phyloP scores from a whole-genome alignment of 2,113 vertebrate genomes.

The Lucifuga dentata region DNA sequence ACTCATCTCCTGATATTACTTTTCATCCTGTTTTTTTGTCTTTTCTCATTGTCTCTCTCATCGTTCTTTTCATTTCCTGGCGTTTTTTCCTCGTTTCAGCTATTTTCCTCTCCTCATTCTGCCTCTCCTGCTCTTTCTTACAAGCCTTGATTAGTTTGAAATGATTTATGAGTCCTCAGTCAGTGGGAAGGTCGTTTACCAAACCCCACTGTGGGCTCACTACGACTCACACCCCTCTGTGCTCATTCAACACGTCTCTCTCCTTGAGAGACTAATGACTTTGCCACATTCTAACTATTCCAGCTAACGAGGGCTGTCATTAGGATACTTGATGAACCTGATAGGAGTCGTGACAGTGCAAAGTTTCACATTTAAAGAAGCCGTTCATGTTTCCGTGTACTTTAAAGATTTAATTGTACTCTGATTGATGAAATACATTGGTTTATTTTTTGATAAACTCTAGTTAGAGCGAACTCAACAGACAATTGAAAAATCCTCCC shows the following conservation, averaged over 20 bases:
- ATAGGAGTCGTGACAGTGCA: too few relatives aligned
- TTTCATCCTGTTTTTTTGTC: too few relatives aligned
- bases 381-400: not conserved
- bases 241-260: conserved; percentile 25
- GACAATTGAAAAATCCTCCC: too few relatives aligned
- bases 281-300: conserved; percentile 48
- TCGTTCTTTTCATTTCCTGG: not conserved
- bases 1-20: not conserved
- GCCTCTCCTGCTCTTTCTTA: conserved; percentile 7
- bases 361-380: not conserved
- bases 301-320: conserved; percentile 29
- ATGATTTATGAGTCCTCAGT: conserved; percentile 50
- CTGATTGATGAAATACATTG: too few relatives aligned
- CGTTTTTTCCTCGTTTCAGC: conserved; percentile 4
- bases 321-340: conserved; percentile 12
- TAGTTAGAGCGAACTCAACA: too few relatives aligned
- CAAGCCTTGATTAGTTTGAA: conserved; percentile 58
- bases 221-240: conserved; percentile 42
- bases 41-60: conserved; percentile 2
- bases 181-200: conserved; percentile 62
- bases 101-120: not conserved
- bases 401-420: too few relatives aligned
- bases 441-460: too few relatives aligned
- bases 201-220: conserved; percentile 21
- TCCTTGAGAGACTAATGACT: conserved; percentile 39